These are phyloP conservation scores for Prunella strophiata DNA, from an alignment of 2,797 vertebrate genomes.

Conservation along the genomic window DNA sequence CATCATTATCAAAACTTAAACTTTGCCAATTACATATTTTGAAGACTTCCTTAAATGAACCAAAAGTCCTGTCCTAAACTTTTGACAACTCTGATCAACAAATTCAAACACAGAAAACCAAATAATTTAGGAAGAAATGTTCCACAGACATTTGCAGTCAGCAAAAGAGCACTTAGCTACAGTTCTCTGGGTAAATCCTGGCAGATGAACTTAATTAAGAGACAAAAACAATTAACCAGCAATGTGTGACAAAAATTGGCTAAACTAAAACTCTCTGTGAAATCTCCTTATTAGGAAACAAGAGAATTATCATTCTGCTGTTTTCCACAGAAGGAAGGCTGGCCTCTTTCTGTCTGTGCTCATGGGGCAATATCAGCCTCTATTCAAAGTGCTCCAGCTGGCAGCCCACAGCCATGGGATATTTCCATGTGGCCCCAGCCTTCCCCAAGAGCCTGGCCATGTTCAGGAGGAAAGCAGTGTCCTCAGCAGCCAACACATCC, in stretches of 20 bases:
- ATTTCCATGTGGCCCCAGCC: background rate
- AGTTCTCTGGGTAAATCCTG: constrained; percentile 24
- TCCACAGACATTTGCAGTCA: constrained; percentile 1
- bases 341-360: constrained; percentile 7
- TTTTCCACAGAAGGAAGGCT: constrained; percentile 13
- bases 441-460: background rate
- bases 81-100: background rate
- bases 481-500: fast-evolving
- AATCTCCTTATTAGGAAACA: constrained; percentile 59
- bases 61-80: background rate
- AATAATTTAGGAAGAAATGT: background rate
- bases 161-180: constrained; percentile 12
- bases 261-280: constrained; percentile 14
- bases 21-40: background rate
- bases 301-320: background rate
- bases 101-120: background rate
- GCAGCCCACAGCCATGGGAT: background rate
- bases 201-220: constrained; percentile 55
- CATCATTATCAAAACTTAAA: background rate
- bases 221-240: constrained; percentile 50
- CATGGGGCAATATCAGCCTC: background rate
- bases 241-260: constrained; percentile 40
- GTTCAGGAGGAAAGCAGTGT: background rate
- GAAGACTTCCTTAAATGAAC: background rate
- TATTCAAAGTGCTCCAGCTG: constrained; percentile 26